Base-by-base conservation (phyloP, 2,888 invertebrate genomes). In the Syrista parreyssii region DNA sequence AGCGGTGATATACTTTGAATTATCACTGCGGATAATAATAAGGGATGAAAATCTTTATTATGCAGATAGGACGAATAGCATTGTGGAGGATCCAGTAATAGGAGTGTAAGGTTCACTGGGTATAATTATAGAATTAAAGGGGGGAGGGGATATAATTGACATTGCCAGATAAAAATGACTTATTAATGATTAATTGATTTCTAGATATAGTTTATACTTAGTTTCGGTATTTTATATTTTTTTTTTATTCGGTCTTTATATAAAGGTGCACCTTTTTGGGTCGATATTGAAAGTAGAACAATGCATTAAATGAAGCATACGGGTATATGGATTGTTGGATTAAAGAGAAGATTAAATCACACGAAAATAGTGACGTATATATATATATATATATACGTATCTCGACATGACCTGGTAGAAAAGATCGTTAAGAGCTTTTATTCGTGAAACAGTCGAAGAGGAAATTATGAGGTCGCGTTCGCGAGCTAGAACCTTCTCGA, bases 281-380 rank as follows among this genome's bases (percentile, higher is more conserved):
- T 81, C 80, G 77, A 82, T 82, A 81, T 82, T 78, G 78, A 75
- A 82, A 81, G 75, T 79, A 72, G 78, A 73, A 34, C 74, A 34
- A 73, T 76, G 79, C 72, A 76, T 68, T n/a, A 71, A 74, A 77
- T 35, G 40, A 74, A 36, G 71, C 73, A 76, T 78, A 73, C 72
- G 15, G 55, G 23, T 55, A 75, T 74, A 35, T 32, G 74, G 71
- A 15, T 55, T 55, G 23, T 55, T 35, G 68, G 74, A 76, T 68
- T 75, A 31, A 68, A 32, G 74, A 75, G 74, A 73, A 75, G 23
- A 40, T 71, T 34, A 55, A 72, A 23, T 71, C 32, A 71, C n/a
- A 71, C n/a, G 55, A 34, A 72, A 69, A 76, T 68, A 55, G 6
- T 55, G 75, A 73, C 35, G 75, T 23, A 15, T 40, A 6, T 40